A percentile compares a stretch with the other conserved stretches of the same genome.
Evolutionary conservation across 2,113 vertebrate genomes (phyloP).

Genomic region (Fregetta grallaria): DNA sequence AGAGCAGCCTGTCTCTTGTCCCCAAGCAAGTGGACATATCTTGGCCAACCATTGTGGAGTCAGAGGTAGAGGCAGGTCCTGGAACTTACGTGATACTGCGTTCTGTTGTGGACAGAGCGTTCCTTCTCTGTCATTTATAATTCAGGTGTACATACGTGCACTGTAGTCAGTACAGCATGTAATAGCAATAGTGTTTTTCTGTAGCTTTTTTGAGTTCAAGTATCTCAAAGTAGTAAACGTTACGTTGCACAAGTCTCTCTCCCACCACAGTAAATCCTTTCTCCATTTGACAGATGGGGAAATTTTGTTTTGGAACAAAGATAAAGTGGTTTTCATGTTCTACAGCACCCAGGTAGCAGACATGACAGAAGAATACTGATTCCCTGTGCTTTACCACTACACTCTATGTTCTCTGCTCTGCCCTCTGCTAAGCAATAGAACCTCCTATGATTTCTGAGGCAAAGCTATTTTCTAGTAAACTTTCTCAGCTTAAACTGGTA

Average conservation of each 20-base stretch:
- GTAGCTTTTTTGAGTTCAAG: neutral
- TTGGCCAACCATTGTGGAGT: accelerated
- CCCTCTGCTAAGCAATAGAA: neutral
- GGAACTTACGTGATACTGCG: accelerated
- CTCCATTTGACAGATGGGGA: neutral
- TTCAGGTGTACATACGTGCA: accelerated
- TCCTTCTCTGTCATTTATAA: neutral
- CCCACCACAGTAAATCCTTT: neutral
- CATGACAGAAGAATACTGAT: accelerated
- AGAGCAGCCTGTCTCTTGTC: neutral
- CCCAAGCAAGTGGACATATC: neutral
- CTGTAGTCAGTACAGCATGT: neutral
- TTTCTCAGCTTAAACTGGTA: neutral
- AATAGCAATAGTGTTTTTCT: neutral
- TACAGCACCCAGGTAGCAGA: neutral
- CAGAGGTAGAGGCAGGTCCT: neutral
- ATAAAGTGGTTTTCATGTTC: neutral
- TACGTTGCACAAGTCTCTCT: neutral
- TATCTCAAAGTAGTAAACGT: neutral
- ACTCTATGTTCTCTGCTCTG: neutral
- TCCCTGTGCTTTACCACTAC: neutral
- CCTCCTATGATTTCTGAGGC: neutral
- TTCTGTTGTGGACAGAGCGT: neutral
- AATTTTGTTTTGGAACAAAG: neutral
- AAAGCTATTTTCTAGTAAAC: neutral